These are phyloP conservation scores for Sebastes fasciatus DNA, from an alignment of 2,113 vertebrate genomes.

Conservation along the genomic window DNA sequence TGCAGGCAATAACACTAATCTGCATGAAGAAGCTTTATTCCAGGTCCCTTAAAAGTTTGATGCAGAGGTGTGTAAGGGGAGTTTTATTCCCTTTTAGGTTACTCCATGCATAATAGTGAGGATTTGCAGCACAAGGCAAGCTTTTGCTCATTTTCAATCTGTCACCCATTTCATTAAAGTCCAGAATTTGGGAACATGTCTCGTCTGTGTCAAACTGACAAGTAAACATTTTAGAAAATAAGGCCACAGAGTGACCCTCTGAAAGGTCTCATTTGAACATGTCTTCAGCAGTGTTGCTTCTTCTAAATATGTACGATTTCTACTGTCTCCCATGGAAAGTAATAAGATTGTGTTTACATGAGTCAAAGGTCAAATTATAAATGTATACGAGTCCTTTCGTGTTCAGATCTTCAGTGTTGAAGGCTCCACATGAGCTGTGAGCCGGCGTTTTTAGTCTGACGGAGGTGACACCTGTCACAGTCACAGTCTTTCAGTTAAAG, in stretches of 20 bases:
- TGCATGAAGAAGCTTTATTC: not conserved
- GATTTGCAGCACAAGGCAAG: not conserved
- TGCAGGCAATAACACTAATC: not conserved
- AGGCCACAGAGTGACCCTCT: not conserved
- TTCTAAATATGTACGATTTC: not conserved
- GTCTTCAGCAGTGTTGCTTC: not conserved
- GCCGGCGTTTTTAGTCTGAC: too few relatives aligned
- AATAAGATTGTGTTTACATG: too few relatives aligned
- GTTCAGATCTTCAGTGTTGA: too few relatives aligned
- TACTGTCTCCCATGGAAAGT: too few relatives aligned
- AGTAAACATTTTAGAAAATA: constrained; percentile 6
- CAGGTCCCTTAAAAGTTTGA: constrained; percentile 1
- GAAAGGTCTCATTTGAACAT: not conserved
- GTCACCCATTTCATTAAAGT: not conserved
- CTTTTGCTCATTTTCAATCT: not conserved
- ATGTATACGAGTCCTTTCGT: too few relatives aligned
- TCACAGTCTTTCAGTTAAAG: too few relatives aligned
- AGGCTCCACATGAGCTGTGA: too few relatives aligned
- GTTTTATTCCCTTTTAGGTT: not conserved
- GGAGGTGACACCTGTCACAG: too few relatives aligned
- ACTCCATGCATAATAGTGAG: constrained; percentile 2
- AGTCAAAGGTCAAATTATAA: too few relatives aligned
- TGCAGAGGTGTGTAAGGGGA: not conserved
- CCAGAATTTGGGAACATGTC: not conserved
- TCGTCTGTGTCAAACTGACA: constrained; percentile 12